A percentile compares a stretch with the other conserved stretches of the same genome.
phyloP scores from a whole-genome alignment of 2,113 vertebrate genomes.

The Sceloporus undulatus region DNA sequence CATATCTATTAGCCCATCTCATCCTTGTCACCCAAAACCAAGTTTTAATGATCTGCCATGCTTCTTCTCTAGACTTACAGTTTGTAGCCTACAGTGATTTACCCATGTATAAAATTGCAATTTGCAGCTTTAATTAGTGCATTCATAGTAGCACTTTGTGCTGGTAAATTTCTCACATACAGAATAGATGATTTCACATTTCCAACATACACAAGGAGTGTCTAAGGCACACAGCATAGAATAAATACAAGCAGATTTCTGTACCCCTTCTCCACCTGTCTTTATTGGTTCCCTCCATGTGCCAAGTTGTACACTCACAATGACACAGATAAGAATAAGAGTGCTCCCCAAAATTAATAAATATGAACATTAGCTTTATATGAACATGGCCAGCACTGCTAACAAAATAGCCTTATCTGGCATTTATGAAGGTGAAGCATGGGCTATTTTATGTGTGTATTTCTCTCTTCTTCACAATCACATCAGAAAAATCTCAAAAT shows the following conservation, averaged over 20 bases:
- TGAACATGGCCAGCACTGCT: background rate
- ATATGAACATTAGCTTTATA: background rate
- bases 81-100: conserved; percentile 8
- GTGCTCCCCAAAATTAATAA: background rate
- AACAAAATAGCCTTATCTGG: background rate
- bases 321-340: background rate
- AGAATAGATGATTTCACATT: background rate
- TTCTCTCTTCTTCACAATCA: background rate
- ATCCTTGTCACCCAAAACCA: conserved; percentile 31
- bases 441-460: no score
- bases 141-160: conserved; percentile 21
- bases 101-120: background rate
- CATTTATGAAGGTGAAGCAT: background rate
- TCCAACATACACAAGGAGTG: background rate
- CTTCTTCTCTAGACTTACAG: fast-evolving
- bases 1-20: conserved; percentile 20
- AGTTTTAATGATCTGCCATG: conserved; percentile 7
- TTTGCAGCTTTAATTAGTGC: conserved; percentile 1
- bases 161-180: background rate
- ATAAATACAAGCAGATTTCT: background rate
- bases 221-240: background rate
- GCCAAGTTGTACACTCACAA: background rate
- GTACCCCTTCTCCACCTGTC: no score
- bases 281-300: background rate
- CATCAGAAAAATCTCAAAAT: background rate